Evolutionary conservation across 2,113 vertebrate genomes (phyloP).

Genomic region (Cavia aperea): DNA sequence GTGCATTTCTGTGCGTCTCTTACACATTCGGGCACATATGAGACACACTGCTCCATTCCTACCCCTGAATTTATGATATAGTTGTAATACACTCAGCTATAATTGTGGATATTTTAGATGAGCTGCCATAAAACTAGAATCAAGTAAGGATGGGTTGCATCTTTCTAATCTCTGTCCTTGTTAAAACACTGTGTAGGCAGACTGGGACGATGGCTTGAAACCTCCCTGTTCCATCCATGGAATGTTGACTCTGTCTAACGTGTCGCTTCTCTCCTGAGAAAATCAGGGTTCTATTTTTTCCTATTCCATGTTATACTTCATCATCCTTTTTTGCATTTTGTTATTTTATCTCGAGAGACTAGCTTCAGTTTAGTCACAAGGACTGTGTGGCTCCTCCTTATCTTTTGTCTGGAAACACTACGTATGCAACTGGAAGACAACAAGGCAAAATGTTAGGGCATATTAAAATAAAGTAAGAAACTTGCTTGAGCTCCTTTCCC

Average conservation of each 20-base stretch:
- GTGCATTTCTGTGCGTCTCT: neutral
- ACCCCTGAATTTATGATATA: neutral
- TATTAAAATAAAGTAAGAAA: conserved; percentile 11
- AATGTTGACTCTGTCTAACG: neutral
- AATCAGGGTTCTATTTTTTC: neutral
- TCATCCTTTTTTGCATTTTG: neutral
- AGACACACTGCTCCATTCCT: neutral
- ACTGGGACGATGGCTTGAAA: neutral
- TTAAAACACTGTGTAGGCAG: neutral
- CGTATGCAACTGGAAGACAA: neutral
- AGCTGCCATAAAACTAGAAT: neutral
- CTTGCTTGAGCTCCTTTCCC: neutral
- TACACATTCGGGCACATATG: neutral
- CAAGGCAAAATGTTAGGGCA: neutral
- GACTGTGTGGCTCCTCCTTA: neutral
- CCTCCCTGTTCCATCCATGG: neutral
- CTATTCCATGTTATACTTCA: neutral
- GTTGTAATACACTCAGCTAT: neutral
- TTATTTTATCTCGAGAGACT: neutral
- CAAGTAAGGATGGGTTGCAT: neutral
- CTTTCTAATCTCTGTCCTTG: neutral
- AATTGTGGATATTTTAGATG: neutral
- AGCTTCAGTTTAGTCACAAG: neutral
- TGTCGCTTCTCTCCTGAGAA: neutral
- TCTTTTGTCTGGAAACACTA: neutral